A percentile compares a stretch with the other conserved stretches of the same genome.
These are phyloP conservation scores for Aviceda subcristata DNA, from an alignment of 2,113 vertebrate genomes.

Conservation along the genomic window DNA sequence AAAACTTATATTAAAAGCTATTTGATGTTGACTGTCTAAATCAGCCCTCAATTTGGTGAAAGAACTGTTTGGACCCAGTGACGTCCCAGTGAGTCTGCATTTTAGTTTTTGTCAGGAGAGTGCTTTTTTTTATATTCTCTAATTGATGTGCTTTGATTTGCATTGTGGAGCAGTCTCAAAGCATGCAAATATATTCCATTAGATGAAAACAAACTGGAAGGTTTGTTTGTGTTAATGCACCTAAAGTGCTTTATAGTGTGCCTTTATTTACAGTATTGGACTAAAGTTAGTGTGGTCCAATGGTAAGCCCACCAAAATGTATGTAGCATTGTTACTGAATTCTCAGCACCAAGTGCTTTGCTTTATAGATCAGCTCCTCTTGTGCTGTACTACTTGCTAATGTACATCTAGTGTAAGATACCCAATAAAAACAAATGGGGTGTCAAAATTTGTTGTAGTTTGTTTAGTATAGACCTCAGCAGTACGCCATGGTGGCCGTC, in stretches of 20 bases:
- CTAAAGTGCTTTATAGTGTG: fast-evolving
- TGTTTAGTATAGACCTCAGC: neutral
- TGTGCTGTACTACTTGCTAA: neutral
- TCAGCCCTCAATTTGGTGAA: neutral
- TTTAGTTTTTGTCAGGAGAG: neutral
- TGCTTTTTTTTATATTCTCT: neutral
- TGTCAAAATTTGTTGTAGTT: neutral
- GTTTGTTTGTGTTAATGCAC: neutral
- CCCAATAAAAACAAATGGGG: neutral
- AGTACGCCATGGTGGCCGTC: neutral
- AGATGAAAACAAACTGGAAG: neutral
- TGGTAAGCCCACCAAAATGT: neutral
- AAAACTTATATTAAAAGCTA: neutral
- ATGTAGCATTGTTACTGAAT: fast-evolving
- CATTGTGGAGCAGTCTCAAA: neutral
- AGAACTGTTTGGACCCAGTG: neutral
- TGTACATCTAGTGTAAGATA: neutral
- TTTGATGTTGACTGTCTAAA: neutral
- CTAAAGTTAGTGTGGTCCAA: neutral
- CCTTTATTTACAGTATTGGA: neutral
- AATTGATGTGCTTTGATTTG: neutral
- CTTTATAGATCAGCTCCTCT: neutral
- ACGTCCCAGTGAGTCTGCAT: neutral
- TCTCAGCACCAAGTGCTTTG: neutral
- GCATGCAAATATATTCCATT: neutral